Evolutionary conservation across 2,888 invertebrate species (phyloP).

Genomic region (Drosophila parthenogenetica): DNA sequence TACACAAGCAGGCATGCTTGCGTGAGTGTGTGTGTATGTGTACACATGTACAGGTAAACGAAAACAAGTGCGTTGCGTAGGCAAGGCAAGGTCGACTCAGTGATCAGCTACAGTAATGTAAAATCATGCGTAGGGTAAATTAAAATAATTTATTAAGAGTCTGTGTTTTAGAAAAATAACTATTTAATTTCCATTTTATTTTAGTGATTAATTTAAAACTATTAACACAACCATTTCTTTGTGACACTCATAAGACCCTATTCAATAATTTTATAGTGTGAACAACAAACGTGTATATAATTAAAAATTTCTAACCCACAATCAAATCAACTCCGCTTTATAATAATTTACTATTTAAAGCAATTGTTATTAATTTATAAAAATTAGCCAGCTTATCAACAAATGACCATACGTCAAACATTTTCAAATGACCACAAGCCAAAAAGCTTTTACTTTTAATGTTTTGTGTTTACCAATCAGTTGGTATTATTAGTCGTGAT

Average conservation of each 20-base stretch:
- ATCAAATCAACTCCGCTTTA: too few relatives aligned
- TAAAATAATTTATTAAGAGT: not conserved
- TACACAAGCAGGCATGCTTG: conserved; percentile 7
- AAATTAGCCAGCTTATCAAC: too few relatives aligned
- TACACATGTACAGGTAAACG: conserved; percentile 35
- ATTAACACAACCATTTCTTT: too few relatives aligned
- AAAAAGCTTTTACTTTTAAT: conserved; percentile 6
- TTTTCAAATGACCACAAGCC: not conserved
- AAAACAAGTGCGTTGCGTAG: conserved; percentile 61
- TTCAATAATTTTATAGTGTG: too few relatives aligned
- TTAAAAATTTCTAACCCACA: too few relatives aligned
- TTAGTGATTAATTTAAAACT: too few relatives aligned
- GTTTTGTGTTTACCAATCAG: conserved; percentile 28
- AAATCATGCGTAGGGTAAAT: not conserved
- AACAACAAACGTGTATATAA: too few relatives aligned
- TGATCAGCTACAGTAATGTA: conserved; percentile 5
- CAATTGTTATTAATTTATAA: too few relatives aligned
- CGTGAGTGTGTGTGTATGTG: not conserved
- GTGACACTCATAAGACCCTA: too few relatives aligned
- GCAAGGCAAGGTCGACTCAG: conserved; percentile 27
- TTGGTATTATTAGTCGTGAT: conserved; percentile 30
- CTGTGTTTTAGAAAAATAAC: not conserved
- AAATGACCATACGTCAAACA: not conserved
- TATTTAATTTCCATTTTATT: too few relatives aligned
- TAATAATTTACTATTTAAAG: too few relatives aligned